A percentile compares a stretch with the other conserved stretches of the same genome.
These are phyloP conservation scores for Tipula helvola DNA, from an alignment of 2,888 invertebrate genomes.

Conservation along the genomic window DNA sequence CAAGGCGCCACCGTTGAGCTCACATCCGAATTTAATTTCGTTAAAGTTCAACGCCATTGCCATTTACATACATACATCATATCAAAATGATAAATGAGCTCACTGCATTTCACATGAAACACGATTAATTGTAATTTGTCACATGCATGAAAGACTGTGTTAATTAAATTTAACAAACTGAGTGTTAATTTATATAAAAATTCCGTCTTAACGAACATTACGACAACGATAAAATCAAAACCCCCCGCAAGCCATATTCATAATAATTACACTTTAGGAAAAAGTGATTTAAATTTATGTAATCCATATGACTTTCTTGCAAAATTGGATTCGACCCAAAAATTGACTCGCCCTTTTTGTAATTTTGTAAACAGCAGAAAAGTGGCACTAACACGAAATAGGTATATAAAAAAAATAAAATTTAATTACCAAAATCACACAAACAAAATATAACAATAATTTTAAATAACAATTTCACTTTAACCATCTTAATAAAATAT, in stretches of 20 bases:
- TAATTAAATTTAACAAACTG: too few species aligned
- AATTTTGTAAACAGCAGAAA: not conserved
- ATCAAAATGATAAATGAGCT: too few species aligned
- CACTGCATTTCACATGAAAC: too few species aligned
- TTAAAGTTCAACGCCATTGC: too few species aligned
- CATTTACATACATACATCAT: too few species aligned
- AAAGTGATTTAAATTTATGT: not conserved
- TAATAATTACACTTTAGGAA: not conserved
- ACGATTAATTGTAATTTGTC: too few species aligned
- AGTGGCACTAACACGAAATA: not conserved
- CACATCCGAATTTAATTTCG: too few species aligned
- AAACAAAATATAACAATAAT: not conserved
- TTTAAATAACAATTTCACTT: slow-evolving; percentile 5
- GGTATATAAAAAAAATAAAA: not conserved
- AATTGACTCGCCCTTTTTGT: not conserved
- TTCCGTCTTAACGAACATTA: not conserved
- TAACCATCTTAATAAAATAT: not conserved
- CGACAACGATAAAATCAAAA: not conserved
- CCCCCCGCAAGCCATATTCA: not conserved
- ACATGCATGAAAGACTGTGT: too few species aligned
- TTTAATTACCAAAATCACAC: not conserved
- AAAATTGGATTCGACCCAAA: not conserved
- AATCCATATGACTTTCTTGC: not conserved
- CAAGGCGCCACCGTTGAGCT: too few species aligned
- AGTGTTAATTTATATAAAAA: too few species aligned